A percentile compares a stretch with the other conserved stretches of the same genome.
phyloP scores from a whole-genome alignment of 2,113 vertebrate genomes.

The Nothoprocta perdicaria region DNA sequence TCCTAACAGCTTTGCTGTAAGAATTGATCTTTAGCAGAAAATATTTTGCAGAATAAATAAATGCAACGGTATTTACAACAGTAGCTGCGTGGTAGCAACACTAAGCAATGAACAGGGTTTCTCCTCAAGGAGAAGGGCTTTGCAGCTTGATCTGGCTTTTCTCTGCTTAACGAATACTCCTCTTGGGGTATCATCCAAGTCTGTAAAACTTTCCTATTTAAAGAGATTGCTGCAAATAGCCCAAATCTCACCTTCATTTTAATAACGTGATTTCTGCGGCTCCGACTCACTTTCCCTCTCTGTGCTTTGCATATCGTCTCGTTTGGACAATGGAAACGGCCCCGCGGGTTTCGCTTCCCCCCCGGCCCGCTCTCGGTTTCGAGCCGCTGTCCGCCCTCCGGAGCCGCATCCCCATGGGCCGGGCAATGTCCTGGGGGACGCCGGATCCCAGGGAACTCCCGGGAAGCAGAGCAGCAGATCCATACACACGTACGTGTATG shows the following conservation, averaged over 20 bases:
- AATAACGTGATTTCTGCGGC: not conserved
- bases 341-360: slow-evolving; percentile 61
- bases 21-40: not conserved
- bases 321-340: slow-evolving; percentile 20
- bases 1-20: not conserved
- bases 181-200: not conserved
- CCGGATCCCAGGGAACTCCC: not conserved
- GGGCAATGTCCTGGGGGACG: rapidly evolving
- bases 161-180: not conserved
- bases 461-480: not conserved
- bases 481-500: not conserved
- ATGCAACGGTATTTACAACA: rapidly evolving
- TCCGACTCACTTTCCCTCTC: not conserved
- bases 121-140: rapidly evolving
- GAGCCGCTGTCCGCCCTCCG: not conserved
- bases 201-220: not conserved
- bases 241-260: not conserved
- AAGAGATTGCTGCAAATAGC: rapidly evolving
- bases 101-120: rapidly evolving
- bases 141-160: rapidly evolving
- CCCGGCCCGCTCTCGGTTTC: slow-evolving; percentile 2
- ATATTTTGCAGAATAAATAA: not conserved
- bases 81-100: no score
- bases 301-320: not conserved
- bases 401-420: no score